Base-by-base conservation (phyloP, 2,113 vertebrate species). In the Pachypanchax playfairii region DNA sequence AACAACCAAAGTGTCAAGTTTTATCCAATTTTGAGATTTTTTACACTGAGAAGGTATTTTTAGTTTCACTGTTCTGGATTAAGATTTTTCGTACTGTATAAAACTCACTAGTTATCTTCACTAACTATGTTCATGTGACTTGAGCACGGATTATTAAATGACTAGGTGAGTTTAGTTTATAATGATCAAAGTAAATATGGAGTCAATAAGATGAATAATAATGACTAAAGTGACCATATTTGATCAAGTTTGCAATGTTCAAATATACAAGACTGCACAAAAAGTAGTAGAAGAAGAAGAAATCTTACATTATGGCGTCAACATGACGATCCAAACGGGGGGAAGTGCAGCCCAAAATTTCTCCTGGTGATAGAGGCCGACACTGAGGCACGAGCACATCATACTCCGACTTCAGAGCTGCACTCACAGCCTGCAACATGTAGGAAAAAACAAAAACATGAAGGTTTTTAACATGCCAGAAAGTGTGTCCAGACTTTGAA, bases 351-450 rank as follows among this genome's bases (percentile, higher is more conserved):
- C 97, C 97, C 73, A 98, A 82, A 73, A 99, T 93, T 88, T 99
- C 97, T 15, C 97, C 97, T 0, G 97, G 97, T n/a, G 97, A 99
- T 69, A 99, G 89, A 0, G 97, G 97, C 39, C 97, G 97, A 87
- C 96, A 96, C 86, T 98, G 97, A 25, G 97, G 97, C 20, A 98
- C 91, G 25, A 91, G 81, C 76, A 98, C 88, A 4, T 91, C 87
- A 26, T 94, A 99, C 41, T 96, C 92, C 4, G 90, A 75, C 61
- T 80, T 93, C 60, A 99, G 91, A 31, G 90, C 94, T 58, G 79
- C 43, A 38, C 87, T 92, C 58, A 89, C 90, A 31, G 86, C 88
- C 92, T 93, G 82, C 17, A 65, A 63, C 26, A 52, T 8, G 26
- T 6, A n/a, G 1, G 59, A 35, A 52, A 46, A 3, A 14, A 25